phyloP scores from a whole-genome alignment of 2,113 vertebrate species.

The sheep (Ovis aries) region ARS-UI_Ramb_v3.0 NC_056055.1:189148501-189149000 shows the following conservation, averaged over 20 bases:
- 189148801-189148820: neutral
- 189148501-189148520: too few relatives aligned
- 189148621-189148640: too few relatives aligned
- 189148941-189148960: neutral
- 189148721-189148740: too few relatives aligned
- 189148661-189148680: too few relatives aligned
- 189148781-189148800: neutral
- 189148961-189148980: neutral
- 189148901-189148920: neutral
- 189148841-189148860: neutral
- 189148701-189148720: accelerated
- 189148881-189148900: neutral
- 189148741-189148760: too few relatives aligned
- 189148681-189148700: accelerated
- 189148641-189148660: too few relatives aligned
- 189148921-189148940: neutral
- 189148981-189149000: neutral
- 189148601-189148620: too few relatives aligned
- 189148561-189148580: too few relatives aligned
- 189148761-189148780: too few relatives aligned
- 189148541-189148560: too few relatives aligned
- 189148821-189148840: neutral
- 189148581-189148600: too few relatives aligned
- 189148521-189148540: too few relatives aligned
- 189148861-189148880: neutral